These are phyloP conservation scores for Heliangelus exortis DNA, from an alignment of 2,797 vertebrate species.

Conservation along the genomic window DNA sequence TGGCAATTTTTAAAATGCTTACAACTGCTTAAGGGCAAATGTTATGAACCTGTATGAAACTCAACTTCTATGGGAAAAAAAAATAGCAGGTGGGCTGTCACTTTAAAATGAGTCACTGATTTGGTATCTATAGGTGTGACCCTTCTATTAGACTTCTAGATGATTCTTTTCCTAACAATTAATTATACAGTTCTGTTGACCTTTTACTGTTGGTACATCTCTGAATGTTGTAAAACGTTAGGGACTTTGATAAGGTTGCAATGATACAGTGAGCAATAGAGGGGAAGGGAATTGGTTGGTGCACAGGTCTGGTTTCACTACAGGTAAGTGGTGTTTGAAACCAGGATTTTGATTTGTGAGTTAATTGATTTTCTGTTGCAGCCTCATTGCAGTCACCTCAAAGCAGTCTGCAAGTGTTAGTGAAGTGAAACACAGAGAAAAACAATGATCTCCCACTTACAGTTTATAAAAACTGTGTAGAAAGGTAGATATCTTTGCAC, in stretches of 20 bases:
- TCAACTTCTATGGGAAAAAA: not conserved
- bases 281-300: not conserved
- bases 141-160: not conserved
- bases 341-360: not conserved
- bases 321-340: not conserved
- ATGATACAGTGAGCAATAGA: not conserved
- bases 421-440: not conserved
- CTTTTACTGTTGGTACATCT: not conserved
- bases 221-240: not conserved
- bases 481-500: not conserved
- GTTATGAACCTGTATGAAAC: not conserved
- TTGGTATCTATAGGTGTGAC: not conserved
- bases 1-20: not conserved
- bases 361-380: not conserved
- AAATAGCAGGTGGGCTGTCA: not conserved
- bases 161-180: not conserved
- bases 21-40: not conserved
- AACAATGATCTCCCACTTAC: not conserved
- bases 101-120: not conserved
- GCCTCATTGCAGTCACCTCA: not conserved
- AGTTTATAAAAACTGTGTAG: not conserved
- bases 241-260: not conserved
- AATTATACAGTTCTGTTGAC: not conserved
- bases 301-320: not conserved
- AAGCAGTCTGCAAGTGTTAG: not conserved